A percentile compares a stretch with the other conserved stretches of the same genome.
Conservation (phyloP, 1,140 invertebrate genomes). For the Aporrectodea caliginosa region DNA sequence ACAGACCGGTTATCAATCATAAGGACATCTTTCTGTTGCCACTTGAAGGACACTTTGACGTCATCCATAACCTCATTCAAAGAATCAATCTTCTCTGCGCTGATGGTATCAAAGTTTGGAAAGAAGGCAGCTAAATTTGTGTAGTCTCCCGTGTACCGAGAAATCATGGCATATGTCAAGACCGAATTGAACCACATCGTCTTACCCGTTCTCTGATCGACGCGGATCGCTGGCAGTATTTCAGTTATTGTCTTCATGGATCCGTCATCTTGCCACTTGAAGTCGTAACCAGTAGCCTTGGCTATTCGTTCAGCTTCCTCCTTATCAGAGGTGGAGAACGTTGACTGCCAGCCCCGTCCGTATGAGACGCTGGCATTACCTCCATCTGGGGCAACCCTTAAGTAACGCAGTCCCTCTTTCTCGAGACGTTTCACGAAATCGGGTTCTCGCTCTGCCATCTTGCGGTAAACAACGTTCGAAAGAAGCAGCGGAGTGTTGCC, state of each 20-base stretch:
- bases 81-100: neutral
- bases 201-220: neutral
- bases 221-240: neutral
- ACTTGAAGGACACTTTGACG: neutral
- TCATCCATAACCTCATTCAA: neutral
- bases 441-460: slow-evolving; percentile 36
- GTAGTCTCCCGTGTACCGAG: neutral
- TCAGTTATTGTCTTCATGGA: neutral
- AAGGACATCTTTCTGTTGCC: neutral
- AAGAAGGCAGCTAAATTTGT: neutral
- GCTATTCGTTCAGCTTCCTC: slow-evolving; percentile 5
- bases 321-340: neutral
- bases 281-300: neutral
- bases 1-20: neutral
- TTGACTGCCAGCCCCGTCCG: slow-evolving; percentile 3
- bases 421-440: slow-evolving; percentile 39
- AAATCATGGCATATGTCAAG: neutral
- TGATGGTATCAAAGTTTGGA: neutral
- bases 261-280: slow-evolving; percentile 1
- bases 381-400: slow-evolving; percentile 28
- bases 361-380: slow-evolving; percentile 22
- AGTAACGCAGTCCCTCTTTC: slow-evolving; percentile 40
- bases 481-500: slow-evolving; percentile 43
- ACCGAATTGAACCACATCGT: slow-evolving; percentile 10
- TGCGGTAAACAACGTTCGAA: slow-evolving; percentile 41